These are phyloP conservation scores for Urocyon cinereoargenteus DNA, from an alignment of 2,797 vertebrate species.

Conservation along the genomic window DNA sequence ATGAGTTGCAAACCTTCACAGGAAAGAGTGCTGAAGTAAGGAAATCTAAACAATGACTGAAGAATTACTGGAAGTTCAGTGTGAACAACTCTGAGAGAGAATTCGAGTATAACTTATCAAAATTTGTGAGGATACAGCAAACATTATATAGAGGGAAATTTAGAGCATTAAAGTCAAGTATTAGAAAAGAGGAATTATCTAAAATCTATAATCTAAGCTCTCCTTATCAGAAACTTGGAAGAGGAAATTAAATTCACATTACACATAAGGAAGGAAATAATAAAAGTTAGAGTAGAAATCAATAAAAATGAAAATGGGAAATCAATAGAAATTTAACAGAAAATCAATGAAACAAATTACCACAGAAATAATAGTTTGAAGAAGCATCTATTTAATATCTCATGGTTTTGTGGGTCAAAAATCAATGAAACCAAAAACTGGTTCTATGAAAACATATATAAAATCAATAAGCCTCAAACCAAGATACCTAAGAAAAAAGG, in stretches of 20 bases:
- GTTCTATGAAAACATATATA: background rate
- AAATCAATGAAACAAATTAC: background rate
- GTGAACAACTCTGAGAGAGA: background rate
- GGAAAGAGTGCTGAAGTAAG: background rate
- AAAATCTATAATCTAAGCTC: background rate
- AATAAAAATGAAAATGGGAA: background rate
- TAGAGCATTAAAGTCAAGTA: background rate
- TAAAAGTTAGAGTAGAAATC: background rate
- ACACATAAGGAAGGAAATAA: background rate
- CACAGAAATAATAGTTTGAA: background rate
- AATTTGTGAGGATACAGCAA: background rate
- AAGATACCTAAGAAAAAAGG: background rate
- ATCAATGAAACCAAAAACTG: background rate
- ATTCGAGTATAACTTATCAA: background rate
- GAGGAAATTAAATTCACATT: background rate
- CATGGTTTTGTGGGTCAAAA: background rate
- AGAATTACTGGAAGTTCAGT: background rate
- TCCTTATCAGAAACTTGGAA: background rate
- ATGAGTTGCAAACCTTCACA: background rate
- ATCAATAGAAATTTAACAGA: background rate
- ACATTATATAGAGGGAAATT: background rate
- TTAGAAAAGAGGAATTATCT: background rate
- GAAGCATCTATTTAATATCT: background rate
- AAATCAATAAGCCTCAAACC: background rate
- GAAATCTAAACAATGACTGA: background rate